A percentile compares a stretch with the other conserved stretches of the same genome.
Conservation (phyloP, 2,113 vertebrate genomes). For the Sisor rabdophorus region DNA sequence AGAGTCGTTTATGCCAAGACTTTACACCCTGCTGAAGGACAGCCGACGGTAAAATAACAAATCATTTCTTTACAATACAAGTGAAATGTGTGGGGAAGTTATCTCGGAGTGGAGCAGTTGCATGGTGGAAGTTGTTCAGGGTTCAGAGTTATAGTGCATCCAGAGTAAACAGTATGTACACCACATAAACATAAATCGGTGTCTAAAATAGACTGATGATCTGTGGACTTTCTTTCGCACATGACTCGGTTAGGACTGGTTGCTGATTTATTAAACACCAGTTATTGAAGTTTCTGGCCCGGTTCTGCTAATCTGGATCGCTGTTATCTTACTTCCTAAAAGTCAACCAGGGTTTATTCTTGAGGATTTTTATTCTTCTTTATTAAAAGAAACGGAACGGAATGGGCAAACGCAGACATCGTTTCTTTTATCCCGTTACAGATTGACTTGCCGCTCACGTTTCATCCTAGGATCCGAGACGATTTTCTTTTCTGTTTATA, state of each 20-base stretch:
- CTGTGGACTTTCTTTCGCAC: background rate
- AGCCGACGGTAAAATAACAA: conserved; percentile 27
- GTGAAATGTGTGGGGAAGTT: background rate
- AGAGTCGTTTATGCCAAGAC: background rate
- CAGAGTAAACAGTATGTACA: background rate
- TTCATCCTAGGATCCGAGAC: conserved; percentile 67
- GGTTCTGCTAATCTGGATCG: background rate
- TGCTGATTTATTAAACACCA: background rate
- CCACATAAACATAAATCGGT: background rate
- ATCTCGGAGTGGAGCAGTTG: background rate
- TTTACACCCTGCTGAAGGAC: conserved; percentile 1
- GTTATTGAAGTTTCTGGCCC: background rate
- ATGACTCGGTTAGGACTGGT: background rate
- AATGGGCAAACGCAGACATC: conserved; percentile 49
- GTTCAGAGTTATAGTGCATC: background rate
- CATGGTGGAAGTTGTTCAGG: conserved; percentile 11
- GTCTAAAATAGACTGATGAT: background rate
- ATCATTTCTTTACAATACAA: background rate
- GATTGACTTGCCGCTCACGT: conserved; percentile 77
- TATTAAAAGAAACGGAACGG: too few species aligned
- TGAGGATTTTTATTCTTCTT: too few species aligned
- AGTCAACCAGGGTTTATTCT: background rate
- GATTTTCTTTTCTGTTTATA: conserved; percentile 7
- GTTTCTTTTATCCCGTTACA: conserved; percentile 58
- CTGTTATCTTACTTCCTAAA: background rate